Evolutionary conservation across 2,113 vertebrate species (phyloP), one percentile per base, ranked within the genome.

Genomic region (Pluvianellus socialis): DNA sequence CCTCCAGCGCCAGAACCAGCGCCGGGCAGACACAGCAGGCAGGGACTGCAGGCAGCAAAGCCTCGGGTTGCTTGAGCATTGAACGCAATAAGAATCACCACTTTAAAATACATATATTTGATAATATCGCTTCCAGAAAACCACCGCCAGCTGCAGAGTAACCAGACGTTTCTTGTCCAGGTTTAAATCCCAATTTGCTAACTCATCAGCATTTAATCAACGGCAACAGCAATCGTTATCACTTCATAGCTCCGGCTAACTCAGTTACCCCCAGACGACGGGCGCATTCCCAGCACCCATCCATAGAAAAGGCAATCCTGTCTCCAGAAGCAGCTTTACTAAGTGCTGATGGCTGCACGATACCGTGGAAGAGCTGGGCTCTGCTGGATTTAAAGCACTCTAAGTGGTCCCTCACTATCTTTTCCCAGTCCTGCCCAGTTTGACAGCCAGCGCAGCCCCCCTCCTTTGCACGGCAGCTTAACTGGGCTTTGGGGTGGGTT

Each of bases 181-280:
- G 32, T 79, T 96, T 50, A 42, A 90, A 93, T 66, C 88, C 88
- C 93, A 77, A 62, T 92, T 94, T 80, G 52, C 88, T 63, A 77
- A 84, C 88, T 86, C 82, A 86, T 94, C 91, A 90, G 72, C 65
- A 3, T 74, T 94, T 88, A 87, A 97, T 94, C 81, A 66, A 80
- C 4, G 3, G 77, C 86, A 50, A n/a, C 49, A 65, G 53, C 3
- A 4, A 55, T 86, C 3, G 2, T 24, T 71, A 50, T 17, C 71
- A 13, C 91, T 94, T 33, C 8, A 11, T 22, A 82, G 90, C 66
- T 63, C 32, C 2, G 2, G 49, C 61, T 81, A 63, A 80, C 61
- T 40, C 90, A 10, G 87, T 58, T 76, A 42, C 42, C 61, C 13
- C 2, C 70, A 10, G 83, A 53, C 18, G 7, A 67, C 10, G 5